Conservation (phyloP, 2,888 invertebrate species). For the Eretmocerus hayati region DNA sequence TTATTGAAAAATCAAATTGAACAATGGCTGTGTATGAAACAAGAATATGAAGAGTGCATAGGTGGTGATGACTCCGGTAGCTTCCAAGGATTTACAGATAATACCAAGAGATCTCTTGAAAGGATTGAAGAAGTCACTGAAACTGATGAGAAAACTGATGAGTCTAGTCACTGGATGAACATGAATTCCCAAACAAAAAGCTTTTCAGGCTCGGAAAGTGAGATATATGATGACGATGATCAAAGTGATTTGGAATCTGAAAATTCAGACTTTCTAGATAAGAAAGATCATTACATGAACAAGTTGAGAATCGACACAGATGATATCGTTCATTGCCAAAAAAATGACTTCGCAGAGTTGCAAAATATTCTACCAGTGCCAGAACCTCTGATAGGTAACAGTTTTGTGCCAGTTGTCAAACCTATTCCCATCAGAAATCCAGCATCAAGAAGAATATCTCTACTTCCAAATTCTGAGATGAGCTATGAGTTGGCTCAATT, state of each 20-base stretch:
- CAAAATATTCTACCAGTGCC: slow-evolving; percentile 29
- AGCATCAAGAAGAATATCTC: slow-evolving; percentile 41
- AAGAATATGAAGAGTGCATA: slow-evolving; percentile 80
- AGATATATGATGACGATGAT: slow-evolving; percentile 47
- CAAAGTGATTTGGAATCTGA: slow-evolving; percentile 51
- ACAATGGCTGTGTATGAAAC: slow-evolving; percentile 78
- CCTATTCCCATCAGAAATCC: slow-evolving; percentile 38
- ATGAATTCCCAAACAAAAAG: slow-evolving; percentile 41
- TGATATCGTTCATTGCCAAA: slow-evolving; percentile 46
- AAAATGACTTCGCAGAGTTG: slow-evolving; percentile 31
- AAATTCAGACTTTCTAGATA: slow-evolving; percentile 63
- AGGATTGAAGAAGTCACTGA: slow-evolving; percentile 53
- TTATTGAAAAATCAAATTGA: slow-evolving; percentile 58
- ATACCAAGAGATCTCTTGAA: slow-evolving; percentile 50
- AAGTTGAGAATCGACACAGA: slow-evolving; percentile 67
- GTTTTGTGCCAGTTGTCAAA: slow-evolving; percentile 34
- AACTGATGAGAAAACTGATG: slow-evolving; percentile 43
- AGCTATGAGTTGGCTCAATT: slow-evolving; percentile 38
- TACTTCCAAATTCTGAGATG: slow-evolving; percentile 43
- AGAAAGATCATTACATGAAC: slow-evolving; percentile 64
- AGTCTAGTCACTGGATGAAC: slow-evolving; percentile 35
- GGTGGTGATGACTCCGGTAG: slow-evolving; percentile 50
- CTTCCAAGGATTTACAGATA: slow-evolving; percentile 47
- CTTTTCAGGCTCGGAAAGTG: slow-evolving; percentile 42
- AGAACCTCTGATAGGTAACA: slow-evolving; percentile 27